Base-by-base conservation (phyloP, 2,113 vertebrate species). In the Caranx melampygus region DNA sequence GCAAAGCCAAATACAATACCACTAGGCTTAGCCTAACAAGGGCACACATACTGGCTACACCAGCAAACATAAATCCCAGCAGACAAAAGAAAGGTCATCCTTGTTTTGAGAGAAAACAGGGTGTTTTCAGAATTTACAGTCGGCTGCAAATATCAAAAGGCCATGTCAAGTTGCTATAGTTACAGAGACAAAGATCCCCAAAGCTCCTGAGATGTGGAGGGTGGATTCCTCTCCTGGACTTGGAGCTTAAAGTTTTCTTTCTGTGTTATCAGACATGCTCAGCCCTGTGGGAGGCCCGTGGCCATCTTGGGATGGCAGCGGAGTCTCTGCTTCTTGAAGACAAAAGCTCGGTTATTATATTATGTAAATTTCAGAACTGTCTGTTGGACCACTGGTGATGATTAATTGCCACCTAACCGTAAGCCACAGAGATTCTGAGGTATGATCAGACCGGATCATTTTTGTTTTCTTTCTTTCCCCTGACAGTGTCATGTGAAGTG, bases 351-450 rank as follows among this genome's bases (percentile, higher is more conserved):
- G 45, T 49, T 42, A 68, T 63, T 57, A 86, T 45, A 75, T 72
- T 83, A 87, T 87, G 80, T 68, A 87, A 77, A 87, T 87, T 70
- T 42, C 40, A 47, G 40, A 20, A 55, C 49, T 33, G 55, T 72
- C 72, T 76, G 80, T 42, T n/a, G 61, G 72, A 54, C 33, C 3
- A 21, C 44, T 35, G 70, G 2, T 16, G 21, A 66, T 87, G 84
- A 87, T 87, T 83, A 79, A 87, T 87, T 72, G 45, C 76, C 65
- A 16, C 31, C 42, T 15, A 68, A 59, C 40, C 18, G 11, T 7
- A 14, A 61, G 60, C 26, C 63, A 63, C 63, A 49, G 72, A 35
- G 79, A 67, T 31, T 60, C 61, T 57, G 55, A 75, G 66, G 52
- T 31, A 26, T 12, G 47, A 31, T n/a, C n/a, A 34, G 44, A 45